Conservation (phyloP, 2,797 vertebrate genomes). For the Characodon lateralis region DNA sequence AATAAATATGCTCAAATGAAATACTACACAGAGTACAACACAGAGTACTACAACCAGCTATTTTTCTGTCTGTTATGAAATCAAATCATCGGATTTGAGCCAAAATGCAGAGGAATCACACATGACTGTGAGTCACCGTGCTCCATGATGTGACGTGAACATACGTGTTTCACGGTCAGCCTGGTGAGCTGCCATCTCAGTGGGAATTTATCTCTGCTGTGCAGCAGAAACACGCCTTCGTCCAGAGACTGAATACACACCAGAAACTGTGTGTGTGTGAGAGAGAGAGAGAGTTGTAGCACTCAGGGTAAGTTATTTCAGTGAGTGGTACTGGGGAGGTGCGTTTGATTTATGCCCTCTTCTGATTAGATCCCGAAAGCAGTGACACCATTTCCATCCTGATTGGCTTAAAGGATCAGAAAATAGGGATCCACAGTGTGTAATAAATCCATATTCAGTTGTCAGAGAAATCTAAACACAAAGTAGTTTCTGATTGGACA, state of each 20-base stretch:
- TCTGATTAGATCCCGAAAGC: constrained; percentile 16
- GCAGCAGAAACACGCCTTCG: constrained; percentile 26
- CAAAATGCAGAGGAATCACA: not conserved
- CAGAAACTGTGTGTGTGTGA: constrained; percentile 3
- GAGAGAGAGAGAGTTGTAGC: not conserved
- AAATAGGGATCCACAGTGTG: not conserved
- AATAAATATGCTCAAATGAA: not conserved
- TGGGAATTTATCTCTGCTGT: not conserved
- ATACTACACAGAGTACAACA: not conserved
- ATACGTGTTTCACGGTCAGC: not conserved
- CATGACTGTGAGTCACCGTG: constrained; percentile 2
- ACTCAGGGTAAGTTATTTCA: constrained; percentile 53
- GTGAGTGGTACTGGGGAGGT: constrained; percentile 40
- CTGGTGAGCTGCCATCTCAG: not conserved
- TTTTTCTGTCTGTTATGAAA: not conserved
- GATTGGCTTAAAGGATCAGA: constrained; percentile 16
- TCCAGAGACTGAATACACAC: constrained; percentile 1
- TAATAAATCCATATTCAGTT: too few relatives aligned
- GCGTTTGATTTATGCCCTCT: constrained; percentile 50
- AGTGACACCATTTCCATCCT: constrained; percentile 26
- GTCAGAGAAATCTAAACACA: not conserved
- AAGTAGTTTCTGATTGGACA: not conserved
- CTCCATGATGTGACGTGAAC: not conserved
- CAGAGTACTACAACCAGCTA: not conserved
- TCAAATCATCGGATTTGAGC: not conserved